Evolutionary conservation across 2,113 vertebrate genomes (phyloP), one percentile per base, ranked within the genome.

Genomic region (Todiramphus chloris): DNA sequence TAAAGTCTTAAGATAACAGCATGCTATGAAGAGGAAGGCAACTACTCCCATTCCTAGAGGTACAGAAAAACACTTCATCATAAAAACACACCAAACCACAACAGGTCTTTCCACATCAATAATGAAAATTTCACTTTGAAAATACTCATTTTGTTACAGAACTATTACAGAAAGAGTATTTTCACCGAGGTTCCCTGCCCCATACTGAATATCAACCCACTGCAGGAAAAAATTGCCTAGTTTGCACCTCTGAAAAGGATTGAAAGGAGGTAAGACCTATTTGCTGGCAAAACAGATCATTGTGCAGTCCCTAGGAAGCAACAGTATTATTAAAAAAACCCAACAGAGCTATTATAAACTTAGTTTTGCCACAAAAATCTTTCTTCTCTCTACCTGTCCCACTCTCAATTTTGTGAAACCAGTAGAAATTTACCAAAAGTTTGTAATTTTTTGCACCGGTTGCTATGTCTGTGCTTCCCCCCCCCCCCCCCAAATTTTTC

Each of bases 1-100:
- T 37, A 86, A 60, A 89, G 80, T 41, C 92, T 83, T 80, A 88
- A 77, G 37, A 39, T 27, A 93, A 93, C 87, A 92, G 83, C 86
- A 87, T 37, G 48, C 72, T 94, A 81, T 53, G 90, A 68, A 92
- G 83, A 74, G 53, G 76, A 86, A 92, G 73, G 80, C 80, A 94
- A 78, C 90, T 97, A 92, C 23, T 94, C 64, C 90, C 69, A 56
- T 60, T 89, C 83, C 96, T 89, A 92, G 79, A 87, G 76, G 46
- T 75, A 95, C 86, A 87, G 35, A 93, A 94, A 93, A 92, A 80
- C 41, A 93, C 37, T 89, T 84, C 53, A 72, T 83, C 83, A 87
- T 70, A 83, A 92, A 93, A 88, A 37, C 73, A 56, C 39, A 62
- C 35, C 69, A 81, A 86, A 70, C 16, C 43, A 92, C 20, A 92